Evolutionary conservation across 1,140 invertebrate genomes (phyloP), one percentile per base, ranked within the genome.

Genomic region (Sycophaga agraensis): DNA sequence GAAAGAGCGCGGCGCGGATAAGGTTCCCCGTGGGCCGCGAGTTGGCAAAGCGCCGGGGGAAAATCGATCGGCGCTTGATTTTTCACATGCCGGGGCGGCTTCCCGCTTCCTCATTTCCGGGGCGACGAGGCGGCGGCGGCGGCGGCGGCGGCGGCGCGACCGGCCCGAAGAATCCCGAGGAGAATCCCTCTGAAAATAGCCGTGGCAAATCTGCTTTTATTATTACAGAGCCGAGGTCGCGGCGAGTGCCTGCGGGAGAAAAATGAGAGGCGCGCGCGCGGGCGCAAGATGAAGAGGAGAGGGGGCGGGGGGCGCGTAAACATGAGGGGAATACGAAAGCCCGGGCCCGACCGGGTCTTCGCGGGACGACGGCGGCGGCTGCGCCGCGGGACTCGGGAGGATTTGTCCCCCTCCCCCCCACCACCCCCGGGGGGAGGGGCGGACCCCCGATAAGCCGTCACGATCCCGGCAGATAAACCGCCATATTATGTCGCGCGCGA

Each of bases 381-480:
- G 62, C 65, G 63, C 53, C 54, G 56, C n/a, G n/a, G n/a, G 57
- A 54, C 62, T 35, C 56, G 60, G 65, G 67, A 66, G 70, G 71
- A 69, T 77, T 74, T 66, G 43, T n/a, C 37, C 1, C 9, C 31
- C n/a, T n/a, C n/a, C n/a, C n/a, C n/a, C n/a, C n/a, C n/a, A n/a
- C n/a, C n/a, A n/a, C n/a, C n/a, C n/a, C 17, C 17, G 17, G 14
- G 3, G 12, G 22, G 11, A 35, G 9, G 11, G 11, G n/a, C 4
- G 37, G 16, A 63, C 66, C 62, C 62, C 64, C 43, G 65, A 57
- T 68, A 71, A 72, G 68, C 68, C 57, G 65, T 65, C 68, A 66
- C 69, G 68, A 71, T 71, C 67, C 70, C 68, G 57, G 48, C 53
- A 69, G 70, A 72, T 71, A 71, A 72, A 70, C 58, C 58, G 61